phyloP scores from a whole-genome alignment of 2,797 vertebrate genomes.

The Pipistrellus nathusii region DNA sequence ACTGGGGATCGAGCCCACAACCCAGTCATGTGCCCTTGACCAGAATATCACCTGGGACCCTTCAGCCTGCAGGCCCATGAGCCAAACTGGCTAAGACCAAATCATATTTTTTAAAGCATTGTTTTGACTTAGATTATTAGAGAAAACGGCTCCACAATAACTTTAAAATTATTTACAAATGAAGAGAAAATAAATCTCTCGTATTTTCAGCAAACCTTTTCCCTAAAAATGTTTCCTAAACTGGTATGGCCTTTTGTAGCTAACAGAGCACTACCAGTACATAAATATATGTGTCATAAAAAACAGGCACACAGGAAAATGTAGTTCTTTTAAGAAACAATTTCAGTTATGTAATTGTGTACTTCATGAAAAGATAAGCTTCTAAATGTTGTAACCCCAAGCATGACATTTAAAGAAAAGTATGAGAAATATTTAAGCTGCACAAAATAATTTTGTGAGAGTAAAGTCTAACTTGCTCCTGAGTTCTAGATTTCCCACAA shows the following conservation, averaged over 20 bases:
- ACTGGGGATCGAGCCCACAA: too few species aligned
- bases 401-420: neutral
- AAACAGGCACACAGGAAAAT: neutral
- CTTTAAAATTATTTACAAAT: slow-evolving; percentile 37
- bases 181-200: slow-evolving; percentile 40
- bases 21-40: too few species aligned
- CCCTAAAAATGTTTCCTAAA: slow-evolving; percentile 36
- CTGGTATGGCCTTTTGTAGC: neutral
- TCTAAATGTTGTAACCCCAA: neutral
- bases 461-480: neutral
- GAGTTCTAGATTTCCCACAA: neutral
- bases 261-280: neutral
- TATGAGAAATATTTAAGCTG: slow-evolving; percentile 37
- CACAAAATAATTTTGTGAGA: neutral
- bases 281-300: neutral
- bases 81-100: too few species aligned
- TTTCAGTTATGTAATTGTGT: neutral
- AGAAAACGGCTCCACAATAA: slow-evolving; percentile 42
- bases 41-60: too few species aligned
- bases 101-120: neutral
- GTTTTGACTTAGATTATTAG: neutral
- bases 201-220: slow-evolving; percentile 4
- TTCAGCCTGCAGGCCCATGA: too few species aligned
- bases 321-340: slow-evolving; percentile 19
- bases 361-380: slow-evolving; percentile 22